Evolutionary conservation across 2,888 invertebrate species (phyloP).

Genomic region (Lingula anatina): DNA sequence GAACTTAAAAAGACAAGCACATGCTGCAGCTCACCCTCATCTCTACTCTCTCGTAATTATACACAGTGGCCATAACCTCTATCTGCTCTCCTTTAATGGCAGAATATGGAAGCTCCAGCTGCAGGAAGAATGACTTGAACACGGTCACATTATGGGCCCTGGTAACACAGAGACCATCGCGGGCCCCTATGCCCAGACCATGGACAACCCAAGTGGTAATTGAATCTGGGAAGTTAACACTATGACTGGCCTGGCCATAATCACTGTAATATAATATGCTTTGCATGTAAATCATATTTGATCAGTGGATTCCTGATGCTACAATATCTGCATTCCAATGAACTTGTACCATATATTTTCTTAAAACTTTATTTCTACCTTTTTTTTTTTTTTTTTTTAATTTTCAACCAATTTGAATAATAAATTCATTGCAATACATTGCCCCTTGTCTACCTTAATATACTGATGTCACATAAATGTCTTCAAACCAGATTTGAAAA

Average conservation of each 20-base stretch:
- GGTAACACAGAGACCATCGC: conserved; percentile 1
- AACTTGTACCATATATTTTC: too few species aligned
- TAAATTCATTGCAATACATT: too few species aligned
- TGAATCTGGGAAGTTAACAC: conserved; percentile 1
- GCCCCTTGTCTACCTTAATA: too few species aligned
- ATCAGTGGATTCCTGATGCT: not conserved
- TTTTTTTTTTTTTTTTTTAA: too few species aligned
- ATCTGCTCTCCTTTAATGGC: conserved; percentile 24
- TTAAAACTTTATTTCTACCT: too few species aligned
- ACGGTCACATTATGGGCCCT: not conserved
- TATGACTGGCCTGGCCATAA: not conserved
- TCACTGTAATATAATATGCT: not conserved
- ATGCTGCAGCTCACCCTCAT: too few species aligned
- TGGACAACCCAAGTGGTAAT: conserved; percentile 5
- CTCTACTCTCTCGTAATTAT: conserved; percentile 25
- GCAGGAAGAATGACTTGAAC: not conserved
- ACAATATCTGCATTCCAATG: too few species aligned
- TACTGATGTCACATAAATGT: too few species aligned
- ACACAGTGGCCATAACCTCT: conserved; percentile 23
- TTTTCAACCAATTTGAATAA: too few species aligned
- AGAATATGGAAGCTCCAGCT: conserved; percentile 1
- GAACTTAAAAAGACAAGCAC: too few species aligned
- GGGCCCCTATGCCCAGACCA: not conserved
- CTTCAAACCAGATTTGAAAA: too few species aligned
- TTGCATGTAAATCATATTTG: not conserved